Evolutionary conservation across 2,113 vertebrate genomes (phyloP).

Genomic region (Gnathonemus echidnorhynchus): DNA sequence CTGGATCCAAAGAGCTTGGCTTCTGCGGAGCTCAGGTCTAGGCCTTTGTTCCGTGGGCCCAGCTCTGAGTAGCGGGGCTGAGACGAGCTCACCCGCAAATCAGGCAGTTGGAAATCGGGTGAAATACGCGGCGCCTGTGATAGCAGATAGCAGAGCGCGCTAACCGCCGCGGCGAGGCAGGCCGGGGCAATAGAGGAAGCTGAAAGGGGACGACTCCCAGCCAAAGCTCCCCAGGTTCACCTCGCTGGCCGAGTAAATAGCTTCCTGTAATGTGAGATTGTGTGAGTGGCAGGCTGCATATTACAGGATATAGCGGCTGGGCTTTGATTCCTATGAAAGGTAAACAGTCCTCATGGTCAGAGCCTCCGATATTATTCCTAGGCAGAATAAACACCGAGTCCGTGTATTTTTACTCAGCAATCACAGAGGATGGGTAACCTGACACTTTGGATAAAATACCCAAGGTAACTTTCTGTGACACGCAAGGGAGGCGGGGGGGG

Average conservation of each 20-base stretch:
- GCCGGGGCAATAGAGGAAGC: not conserved
- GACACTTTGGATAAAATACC: constrained; percentile 24
- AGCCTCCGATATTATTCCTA: not conserved
- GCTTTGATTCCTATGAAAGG: constrained; percentile 32
- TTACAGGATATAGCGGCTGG: constrained; percentile 21
- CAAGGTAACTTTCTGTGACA: constrained; percentile 17
- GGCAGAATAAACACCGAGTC: constrained; percentile 11
- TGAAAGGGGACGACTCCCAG: not conserved
- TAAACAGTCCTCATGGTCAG: constrained; percentile 3
- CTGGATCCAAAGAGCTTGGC: not conserved
- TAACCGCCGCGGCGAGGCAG: not conserved
- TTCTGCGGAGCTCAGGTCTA: not conserved
- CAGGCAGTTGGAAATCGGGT: not conserved
- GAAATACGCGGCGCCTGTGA: not conserved
- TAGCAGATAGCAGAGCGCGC: not conserved
- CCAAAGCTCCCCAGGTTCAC: not conserved
- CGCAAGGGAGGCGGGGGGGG: not conserved
- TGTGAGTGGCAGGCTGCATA: constrained; percentile 7
- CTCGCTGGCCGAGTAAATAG: not conserved
- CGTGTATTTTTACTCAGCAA: constrained; percentile 5
- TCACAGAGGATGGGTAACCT: not conserved
- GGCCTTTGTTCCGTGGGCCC: not conserved
- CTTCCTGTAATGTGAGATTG: constrained; percentile 23
- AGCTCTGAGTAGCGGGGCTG: not conserved
- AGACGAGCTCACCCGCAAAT: not conserved